Evolutionary conservation across 2,797 vertebrate genomes (phyloP).

Genomic region (Acropternis orthonyx): DNA sequence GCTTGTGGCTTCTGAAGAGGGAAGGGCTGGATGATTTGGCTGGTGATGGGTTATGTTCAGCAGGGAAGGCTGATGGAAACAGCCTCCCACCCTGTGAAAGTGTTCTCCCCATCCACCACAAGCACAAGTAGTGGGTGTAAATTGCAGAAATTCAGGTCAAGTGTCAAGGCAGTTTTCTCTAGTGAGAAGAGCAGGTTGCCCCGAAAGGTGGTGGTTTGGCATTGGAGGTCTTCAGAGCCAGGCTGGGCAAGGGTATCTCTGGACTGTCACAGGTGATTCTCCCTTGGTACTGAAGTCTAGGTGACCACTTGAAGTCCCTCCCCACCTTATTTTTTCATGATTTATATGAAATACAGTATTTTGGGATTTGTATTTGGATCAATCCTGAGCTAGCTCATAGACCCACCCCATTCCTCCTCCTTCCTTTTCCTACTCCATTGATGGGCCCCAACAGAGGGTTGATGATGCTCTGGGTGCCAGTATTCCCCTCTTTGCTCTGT

Average conservation of each 20-base stretch:
- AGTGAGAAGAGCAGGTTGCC: background rate
- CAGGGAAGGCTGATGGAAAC: background rate
- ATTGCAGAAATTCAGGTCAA: background rate
- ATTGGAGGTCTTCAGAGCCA: background rate
- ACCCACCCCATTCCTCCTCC: background rate
- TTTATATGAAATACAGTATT: background rate
- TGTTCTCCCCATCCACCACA: background rate
- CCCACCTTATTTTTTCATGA: background rate
- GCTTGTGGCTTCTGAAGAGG: background rate
- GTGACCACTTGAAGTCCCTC: background rate
- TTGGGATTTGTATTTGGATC: background rate
- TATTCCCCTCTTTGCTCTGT: background rate
- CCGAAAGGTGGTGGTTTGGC: background rate
- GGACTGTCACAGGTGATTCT: background rate
- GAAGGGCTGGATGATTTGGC: background rate
- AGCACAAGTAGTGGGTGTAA: background rate
- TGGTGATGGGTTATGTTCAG: background rate
- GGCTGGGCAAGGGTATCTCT: background rate
- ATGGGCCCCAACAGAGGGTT: fast-evolving
- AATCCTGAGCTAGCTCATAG: background rate
- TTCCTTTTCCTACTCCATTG: background rate
- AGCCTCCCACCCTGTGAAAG: background rate
- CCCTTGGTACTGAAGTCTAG: background rate
- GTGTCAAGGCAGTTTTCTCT: background rate
- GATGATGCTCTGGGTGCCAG: fast-evolving